phyloP scores from a whole-genome alignment of 2,113 vertebrate genomes.

The Malurus alboscapulatus region DNA sequence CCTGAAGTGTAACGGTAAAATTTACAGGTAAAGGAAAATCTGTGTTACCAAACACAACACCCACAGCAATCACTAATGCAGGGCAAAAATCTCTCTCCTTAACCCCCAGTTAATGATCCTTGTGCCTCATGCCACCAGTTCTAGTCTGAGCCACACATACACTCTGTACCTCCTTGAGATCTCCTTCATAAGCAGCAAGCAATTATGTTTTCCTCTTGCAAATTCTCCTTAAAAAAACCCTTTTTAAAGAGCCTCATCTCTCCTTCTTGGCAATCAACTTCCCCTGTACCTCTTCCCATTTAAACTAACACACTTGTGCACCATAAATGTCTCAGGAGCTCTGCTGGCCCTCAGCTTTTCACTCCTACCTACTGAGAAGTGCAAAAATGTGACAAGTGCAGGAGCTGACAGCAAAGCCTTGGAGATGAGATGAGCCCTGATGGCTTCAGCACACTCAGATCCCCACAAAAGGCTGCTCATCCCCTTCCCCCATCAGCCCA shows the following conservation, averaged over 20 bases:
- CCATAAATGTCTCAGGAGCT: not conserved
- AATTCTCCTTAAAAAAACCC: not conserved
- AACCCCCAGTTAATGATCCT: not conserved
- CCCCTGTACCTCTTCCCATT: not conserved
- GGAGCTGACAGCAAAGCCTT: conserved; percentile 17
- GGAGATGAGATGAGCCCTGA: not conserved
- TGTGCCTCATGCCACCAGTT: not conserved
- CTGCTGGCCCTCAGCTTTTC: conserved; percentile 52
- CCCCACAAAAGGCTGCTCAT: not conserved
- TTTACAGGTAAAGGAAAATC: not conserved
- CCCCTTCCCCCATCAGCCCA: not conserved
- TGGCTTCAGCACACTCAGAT: not conserved
- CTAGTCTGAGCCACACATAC: not conserved
- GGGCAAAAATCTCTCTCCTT: not conserved
- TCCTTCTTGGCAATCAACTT: not conserved
- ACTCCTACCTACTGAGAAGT: conserved; percentile 39
- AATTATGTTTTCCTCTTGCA: not conserved
- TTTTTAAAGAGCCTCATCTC: not conserved
- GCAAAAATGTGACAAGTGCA: conserved; percentile 36
- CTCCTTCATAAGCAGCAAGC: not conserved
- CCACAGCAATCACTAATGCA: not conserved
- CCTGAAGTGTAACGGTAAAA: not conserved
- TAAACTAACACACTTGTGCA: not conserved
- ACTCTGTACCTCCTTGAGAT: not conserved
- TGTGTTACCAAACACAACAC: not conserved